phyloP scores from a whole-genome alignment of 2,113 vertebrate genomes.

The Eupsittula cactorum region DNA sequence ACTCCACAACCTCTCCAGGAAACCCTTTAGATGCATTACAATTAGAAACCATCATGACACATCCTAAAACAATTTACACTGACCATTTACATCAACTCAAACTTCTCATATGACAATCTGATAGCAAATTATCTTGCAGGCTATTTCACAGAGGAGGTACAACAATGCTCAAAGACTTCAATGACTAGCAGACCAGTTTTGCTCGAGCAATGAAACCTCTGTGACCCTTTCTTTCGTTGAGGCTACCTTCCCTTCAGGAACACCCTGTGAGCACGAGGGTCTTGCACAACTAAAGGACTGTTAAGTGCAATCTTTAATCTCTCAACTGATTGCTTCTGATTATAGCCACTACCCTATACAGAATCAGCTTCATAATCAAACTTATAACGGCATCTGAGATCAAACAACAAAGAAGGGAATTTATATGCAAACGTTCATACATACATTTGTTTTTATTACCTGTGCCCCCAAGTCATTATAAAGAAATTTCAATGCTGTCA shows the following conservation, averaged over 20 bases:
- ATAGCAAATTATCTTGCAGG: neutral
- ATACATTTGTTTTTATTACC: conserved; percentile 69
- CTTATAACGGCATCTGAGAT: neutral
- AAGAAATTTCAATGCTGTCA: conserved; percentile 92
- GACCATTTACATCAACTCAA: fast-evolving
- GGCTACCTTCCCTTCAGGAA: neutral
- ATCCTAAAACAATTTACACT: neutral
- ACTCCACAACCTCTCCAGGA: neutral
- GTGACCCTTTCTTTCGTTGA: neutral
- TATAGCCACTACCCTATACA: neutral
- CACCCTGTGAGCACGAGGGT: neutral
- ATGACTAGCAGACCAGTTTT: neutral
- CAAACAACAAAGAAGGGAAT: neutral
- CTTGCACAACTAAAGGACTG: neutral
- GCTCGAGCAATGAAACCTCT: neutral
- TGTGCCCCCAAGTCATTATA: conserved; percentile 96
- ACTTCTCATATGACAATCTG: neutral
- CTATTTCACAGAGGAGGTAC: neutral
- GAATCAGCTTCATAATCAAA: neutral
- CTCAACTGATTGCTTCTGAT: neutral
- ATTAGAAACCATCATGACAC: neutral
- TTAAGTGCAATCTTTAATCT: neutral
- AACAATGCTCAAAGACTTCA: neutral
- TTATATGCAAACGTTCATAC: neutral
- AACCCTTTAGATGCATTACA: neutral